A percentile compares a stretch with the other conserved stretches of the same genome.
Conservation (phyloP, 2,113 vertebrate species). For the Nerophis lumbriciformis region DNA sequence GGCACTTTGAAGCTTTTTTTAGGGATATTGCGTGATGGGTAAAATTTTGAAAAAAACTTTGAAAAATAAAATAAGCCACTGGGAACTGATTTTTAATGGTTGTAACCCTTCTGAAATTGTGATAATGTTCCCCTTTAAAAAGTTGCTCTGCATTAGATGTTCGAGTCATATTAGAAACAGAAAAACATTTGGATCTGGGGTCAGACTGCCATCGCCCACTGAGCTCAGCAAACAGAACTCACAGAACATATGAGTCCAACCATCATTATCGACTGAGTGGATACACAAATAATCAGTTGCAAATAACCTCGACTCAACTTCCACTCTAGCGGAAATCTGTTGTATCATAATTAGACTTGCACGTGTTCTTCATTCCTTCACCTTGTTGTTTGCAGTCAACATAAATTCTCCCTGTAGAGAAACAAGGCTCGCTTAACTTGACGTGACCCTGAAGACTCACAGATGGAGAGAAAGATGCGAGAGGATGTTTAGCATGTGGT, state of each 20-base stretch:
- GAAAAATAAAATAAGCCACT: too few species aligned
- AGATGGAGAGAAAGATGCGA: constrained; percentile 20
- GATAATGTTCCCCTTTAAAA: too few species aligned
- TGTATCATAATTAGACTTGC: constrained; percentile 15
- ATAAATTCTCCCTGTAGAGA: constrained; percentile 7
- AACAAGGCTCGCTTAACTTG: constrained; percentile 28
- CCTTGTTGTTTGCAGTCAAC: constrained; percentile 17
- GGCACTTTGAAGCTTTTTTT: too few species aligned
- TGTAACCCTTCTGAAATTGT: too few species aligned
- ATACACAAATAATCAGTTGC: neutral
- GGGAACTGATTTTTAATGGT: too few species aligned
- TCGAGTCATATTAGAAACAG: too few species aligned
- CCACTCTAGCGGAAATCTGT: constrained; percentile 9
- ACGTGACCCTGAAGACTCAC: constrained; percentile 19
- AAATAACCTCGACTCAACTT: neutral
- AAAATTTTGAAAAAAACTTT: too few species aligned
- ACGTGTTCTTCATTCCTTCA: constrained; percentile 17
- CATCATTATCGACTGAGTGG: neutral
- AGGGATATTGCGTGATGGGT: too few species aligned
- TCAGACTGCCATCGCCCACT: too few species aligned
- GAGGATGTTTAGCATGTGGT: constrained; percentile 17
- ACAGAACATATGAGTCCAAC: neutral
- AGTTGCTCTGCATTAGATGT: too few species aligned
- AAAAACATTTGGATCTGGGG: too few species aligned
- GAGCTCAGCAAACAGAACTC: too few species aligned